Percentiles rank a stretch among this genome's conserved stretches.
phyloP scores from a whole-genome alignment of 2,797 vertebrate genomes.

The Thamnophis elegans region DNA sequence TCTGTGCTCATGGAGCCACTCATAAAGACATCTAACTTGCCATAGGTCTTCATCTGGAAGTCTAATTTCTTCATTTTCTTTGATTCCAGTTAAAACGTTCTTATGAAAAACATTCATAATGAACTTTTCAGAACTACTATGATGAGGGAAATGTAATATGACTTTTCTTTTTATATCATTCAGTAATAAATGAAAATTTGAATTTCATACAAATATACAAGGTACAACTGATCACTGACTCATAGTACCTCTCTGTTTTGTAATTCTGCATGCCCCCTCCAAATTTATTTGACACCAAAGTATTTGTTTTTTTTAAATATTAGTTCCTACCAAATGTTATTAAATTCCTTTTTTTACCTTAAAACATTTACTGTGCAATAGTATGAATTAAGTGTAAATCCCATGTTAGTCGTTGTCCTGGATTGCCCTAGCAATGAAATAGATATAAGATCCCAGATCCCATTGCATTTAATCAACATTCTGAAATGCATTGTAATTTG shows the following conservation, averaged over 20 bases:
- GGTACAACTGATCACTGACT: neutral
- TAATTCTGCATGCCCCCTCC: neutral
- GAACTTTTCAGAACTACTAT: neutral
- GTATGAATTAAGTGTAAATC: neutral
- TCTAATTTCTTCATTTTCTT: neutral
- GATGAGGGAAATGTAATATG: neutral
- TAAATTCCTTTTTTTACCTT: neutral
- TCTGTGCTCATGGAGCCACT: neutral
- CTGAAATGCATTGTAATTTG: neutral
- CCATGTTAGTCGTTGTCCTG: neutral
- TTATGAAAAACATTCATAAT: neutral
- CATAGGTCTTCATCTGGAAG: neutral
- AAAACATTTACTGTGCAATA: neutral
- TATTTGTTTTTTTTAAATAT: neutral
- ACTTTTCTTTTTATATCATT: neutral
- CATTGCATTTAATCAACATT: slow-evolving; percentile 27
- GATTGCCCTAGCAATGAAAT: neutral
- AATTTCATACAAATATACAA: neutral
- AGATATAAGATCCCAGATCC: neutral
- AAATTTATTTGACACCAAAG: neutral
- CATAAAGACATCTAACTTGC: neutral
- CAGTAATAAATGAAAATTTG: neutral
- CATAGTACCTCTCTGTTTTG: neutral
- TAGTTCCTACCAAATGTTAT: neutral
- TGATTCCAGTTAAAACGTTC: neutral